phyloP scores from a whole-genome alignment of 2,888 invertebrate species.

The Andrena bicolor region DNA sequence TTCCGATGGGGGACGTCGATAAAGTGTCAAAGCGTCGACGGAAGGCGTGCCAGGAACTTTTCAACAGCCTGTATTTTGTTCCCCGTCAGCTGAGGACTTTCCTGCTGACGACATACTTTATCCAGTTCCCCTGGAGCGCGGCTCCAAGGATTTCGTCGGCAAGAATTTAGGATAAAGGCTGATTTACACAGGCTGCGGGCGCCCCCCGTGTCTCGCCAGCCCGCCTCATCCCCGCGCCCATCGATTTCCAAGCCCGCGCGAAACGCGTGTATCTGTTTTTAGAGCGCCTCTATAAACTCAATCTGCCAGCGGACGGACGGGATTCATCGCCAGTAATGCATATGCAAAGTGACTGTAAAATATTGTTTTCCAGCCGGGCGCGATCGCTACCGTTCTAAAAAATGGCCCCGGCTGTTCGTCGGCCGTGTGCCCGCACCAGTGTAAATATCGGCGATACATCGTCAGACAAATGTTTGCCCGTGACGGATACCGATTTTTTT shows the following conservation, averaged over 20 bases:
- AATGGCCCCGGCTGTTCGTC: not conserved
- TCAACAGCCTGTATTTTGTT: constrained; percentile 71
- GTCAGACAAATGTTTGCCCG: constrained; percentile 11
- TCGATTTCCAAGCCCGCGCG: constrained; percentile 32
- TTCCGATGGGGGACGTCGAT: constrained; percentile 56
- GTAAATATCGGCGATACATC: constrained; percentile 17
- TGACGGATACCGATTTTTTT: constrained; percentile 14
- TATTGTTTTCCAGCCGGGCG: constrained; percentile 32
- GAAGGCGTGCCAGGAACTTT: constrained; percentile 69
- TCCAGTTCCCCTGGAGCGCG: constrained; percentile 24
- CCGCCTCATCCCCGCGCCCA: not conserved
- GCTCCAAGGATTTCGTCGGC: constrained; percentile 60
- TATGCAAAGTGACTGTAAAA: constrained; percentile 48
- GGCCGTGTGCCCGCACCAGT: not conserved
- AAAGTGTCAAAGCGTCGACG: constrained; percentile 66
- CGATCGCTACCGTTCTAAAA: constrained; percentile 8
- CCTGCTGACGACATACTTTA: constrained; percentile 68
- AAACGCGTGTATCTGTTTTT: constrained; percentile 38
- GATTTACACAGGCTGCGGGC: constrained; percentile 53
- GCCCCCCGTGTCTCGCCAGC: not conserved
- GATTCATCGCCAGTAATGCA: constrained; percentile 42
- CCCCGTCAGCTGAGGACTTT: constrained; percentile 62
- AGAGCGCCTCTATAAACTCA: constrained; percentile 32
- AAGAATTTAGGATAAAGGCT: constrained; percentile 58
- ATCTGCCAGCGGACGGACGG: constrained; percentile 29